Evolutionary conservation across 2,797 vertebrate species (phyloP).

Genomic region (Squalus acanthias): DNA sequence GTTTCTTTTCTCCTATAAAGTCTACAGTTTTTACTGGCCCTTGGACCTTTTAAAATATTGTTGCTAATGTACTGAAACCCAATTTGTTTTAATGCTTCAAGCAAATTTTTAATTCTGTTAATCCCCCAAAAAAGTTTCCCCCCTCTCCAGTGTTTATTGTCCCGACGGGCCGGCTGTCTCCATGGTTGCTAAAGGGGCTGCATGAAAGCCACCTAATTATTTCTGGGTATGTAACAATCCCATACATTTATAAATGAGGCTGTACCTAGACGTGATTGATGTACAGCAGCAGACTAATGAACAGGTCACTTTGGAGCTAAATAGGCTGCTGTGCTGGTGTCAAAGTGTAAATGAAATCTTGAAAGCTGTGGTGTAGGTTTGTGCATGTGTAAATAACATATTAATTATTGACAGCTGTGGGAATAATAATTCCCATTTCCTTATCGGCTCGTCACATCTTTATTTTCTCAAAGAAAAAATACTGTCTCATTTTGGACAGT

Average conservation of each 20-base stretch:
- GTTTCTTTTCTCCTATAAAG: no score
- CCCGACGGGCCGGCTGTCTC: not conserved
- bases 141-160: not conserved
- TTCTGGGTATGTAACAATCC: conserved; percentile 19
- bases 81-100: not conserved
- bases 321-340: conserved; percentile 69
- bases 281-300: conserved; percentile 52
- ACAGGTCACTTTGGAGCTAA: conserved; percentile 62
- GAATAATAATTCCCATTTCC: conserved; percentile 61
- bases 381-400: conserved; percentile 89
- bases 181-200: not conserved
- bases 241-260: conserved; percentile 52
- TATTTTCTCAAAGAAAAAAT: conserved; percentile 48
- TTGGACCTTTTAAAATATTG: not conserved
- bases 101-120: not conserved
- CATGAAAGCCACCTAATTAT: conserved; percentile 33
- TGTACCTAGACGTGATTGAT: conserved; percentile 50
- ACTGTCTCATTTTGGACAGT: conserved; percentile 21
- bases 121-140: not conserved
- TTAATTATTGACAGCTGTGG: conserved; percentile 79
- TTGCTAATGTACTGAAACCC: not conserved
- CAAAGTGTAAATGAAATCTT: conserved; percentile 77
- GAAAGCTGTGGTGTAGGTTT: conserved; percentile 73
- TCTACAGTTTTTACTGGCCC: not conserved
- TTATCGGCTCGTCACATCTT: conserved; percentile 56